These are phyloP conservation scores for Trogon melanurus DNA, from an alignment of 2,113 vertebrate species.

Conservation along the genomic window DNA sequence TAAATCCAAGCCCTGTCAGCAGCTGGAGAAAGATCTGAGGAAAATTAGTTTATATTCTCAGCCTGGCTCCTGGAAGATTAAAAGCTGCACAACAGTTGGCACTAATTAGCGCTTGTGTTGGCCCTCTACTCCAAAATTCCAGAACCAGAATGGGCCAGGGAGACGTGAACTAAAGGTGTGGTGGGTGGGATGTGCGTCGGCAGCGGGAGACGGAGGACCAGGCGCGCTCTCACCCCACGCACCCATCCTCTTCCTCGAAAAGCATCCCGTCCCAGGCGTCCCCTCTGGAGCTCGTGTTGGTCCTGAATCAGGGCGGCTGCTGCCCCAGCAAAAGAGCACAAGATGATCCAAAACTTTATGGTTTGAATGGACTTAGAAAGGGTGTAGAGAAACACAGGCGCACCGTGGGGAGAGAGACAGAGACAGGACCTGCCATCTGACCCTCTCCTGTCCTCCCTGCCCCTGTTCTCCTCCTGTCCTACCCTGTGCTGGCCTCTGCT, in stretches of 20 bases:
- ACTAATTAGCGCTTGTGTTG: not conserved
- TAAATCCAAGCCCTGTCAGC: slow-evolving; percentile 34
- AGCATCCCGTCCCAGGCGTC: not conserved
- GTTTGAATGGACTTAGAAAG: not conserved
- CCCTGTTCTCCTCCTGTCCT: not conserved
- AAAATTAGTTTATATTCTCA: not conserved
- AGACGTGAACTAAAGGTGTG: not conserved
- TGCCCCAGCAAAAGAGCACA: not conserved
- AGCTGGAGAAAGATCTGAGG: not conserved
- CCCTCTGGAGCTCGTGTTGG: not conserved
- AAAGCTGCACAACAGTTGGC: not conserved
- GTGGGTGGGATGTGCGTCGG: not conserved
- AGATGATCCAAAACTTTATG: too few relatives aligned
- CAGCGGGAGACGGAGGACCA: not conserved
- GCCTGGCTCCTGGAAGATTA: not conserved
- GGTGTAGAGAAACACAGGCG: not conserved
- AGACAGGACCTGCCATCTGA: not conserved
- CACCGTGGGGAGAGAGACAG: not conserved
- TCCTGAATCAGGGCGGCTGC: not conserved
- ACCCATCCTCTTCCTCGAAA: not conserved
- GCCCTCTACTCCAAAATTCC: fast-evolving
- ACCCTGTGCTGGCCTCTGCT: not conserved
- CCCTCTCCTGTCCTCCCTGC: not conserved
- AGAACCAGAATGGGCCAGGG: not conserved
- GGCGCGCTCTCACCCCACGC: fast-evolving